Percentiles rank a stretch among this genome's conserved stretches.
Conservation (phyloP, 2,888 invertebrate species). For the Deroplatys truncata region DNA sequence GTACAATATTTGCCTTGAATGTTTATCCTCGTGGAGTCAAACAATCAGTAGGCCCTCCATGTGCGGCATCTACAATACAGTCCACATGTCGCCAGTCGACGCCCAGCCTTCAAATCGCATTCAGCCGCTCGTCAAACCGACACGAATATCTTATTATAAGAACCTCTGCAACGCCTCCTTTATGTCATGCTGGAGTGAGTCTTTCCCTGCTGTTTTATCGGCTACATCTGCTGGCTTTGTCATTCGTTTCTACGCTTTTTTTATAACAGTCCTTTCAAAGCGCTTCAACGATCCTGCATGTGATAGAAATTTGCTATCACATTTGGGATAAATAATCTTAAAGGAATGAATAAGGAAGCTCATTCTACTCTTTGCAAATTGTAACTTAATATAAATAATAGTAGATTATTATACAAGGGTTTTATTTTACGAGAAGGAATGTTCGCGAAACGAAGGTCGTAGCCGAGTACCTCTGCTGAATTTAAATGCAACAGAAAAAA, state of each 20-base stretch:
- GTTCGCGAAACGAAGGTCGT: too few relatives aligned
- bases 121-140: background rate
- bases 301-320: background rate
- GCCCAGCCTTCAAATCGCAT: background rate
- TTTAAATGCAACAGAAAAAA: too few relatives aligned
- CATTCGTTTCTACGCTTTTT: background rate
- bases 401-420: too few relatives aligned
- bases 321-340: too few relatives aligned
- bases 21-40: background rate
- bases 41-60: background rate
- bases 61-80: background rate
- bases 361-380: too few relatives aligned
- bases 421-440: too few relatives aligned
- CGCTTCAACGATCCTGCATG: background rate
- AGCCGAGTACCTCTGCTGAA: too few relatives aligned
- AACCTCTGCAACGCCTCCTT: background rate
- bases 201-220: background rate
- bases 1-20: background rate
- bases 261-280: too few relatives aligned
- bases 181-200: background rate
- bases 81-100: background rate
- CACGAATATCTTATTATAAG: background rate
- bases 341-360: too few relatives aligned
- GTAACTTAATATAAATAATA: too few relatives aligned
- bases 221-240: background rate